Percentiles rank a stretch among this genome's conserved stretches.
These are phyloP conservation scores for Crocidura indochinensis DNA, from an alignment of 2,797 vertebrate species.

Conservation along the genomic window DNA sequence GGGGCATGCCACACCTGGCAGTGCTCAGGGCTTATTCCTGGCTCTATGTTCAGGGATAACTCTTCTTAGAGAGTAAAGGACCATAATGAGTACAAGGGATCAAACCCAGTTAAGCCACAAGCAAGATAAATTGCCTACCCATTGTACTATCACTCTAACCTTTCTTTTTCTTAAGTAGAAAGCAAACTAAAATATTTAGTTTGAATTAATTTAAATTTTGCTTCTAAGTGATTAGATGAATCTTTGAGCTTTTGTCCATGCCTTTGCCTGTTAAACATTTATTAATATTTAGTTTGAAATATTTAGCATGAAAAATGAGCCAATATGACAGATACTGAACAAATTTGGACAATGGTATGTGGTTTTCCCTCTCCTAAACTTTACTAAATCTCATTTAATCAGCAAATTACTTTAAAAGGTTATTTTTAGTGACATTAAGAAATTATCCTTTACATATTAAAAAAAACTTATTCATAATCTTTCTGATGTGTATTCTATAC, in stretches of 20 bases:
- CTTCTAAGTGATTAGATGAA: conserved; percentile 33
- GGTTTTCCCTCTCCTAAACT: not conserved
- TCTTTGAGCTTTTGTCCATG: conserved; percentile 49
- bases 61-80: too few species aligned
- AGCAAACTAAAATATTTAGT: conserved; percentile 54
- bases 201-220: conserved; percentile 57
- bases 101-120: not conserved
- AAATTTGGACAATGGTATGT: not conserved
- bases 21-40: too few species aligned
- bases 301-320: not conserved
- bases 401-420: not conserved
- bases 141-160: too few species aligned
- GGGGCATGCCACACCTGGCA: too few species aligned
- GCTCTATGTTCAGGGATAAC: too few species aligned
- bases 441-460: conserved; percentile 29
- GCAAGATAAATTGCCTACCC: too few species aligned
- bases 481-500: not conserved
- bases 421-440: conserved; percentile 59
- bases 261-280: conserved; percentile 12
- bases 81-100: too few species aligned
- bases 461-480: conserved; percentile 17
- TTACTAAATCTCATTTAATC: not conserved
- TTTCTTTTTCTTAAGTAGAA: conserved; percentile 48
- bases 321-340: not conserved
- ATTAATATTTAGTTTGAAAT: too few species aligned